Evolutionary conservation across 2,888 invertebrate genomes (phyloP).

Genomic region (Andrena praecox): DNA sequence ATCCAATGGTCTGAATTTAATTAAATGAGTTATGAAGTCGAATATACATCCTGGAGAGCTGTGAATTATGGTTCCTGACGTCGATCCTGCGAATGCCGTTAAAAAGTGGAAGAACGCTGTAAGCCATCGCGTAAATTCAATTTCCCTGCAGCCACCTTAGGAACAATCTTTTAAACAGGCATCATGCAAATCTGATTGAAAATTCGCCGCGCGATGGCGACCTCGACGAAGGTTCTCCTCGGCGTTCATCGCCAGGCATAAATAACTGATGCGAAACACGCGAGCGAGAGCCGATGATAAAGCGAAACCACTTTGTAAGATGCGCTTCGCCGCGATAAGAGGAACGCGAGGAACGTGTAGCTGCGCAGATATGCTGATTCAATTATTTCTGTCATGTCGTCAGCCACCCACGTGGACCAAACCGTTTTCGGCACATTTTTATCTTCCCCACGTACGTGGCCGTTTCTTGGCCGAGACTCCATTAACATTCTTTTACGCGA

Average conservation of each 20-base stretch:
- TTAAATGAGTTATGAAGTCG: no score
- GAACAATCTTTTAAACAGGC: constrained; percentile 23
- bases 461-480: neutral
- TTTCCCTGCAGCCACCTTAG: neutral
- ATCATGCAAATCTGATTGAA: constrained; percentile 51
- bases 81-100: neutral
- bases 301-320: constrained; percentile 59
- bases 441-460: neutral
- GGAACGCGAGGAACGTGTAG: constrained; percentile 51
- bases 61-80: neutral
- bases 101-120: neutral
- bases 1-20: no score
- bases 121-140: constrained; percentile 15
- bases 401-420: constrained; percentile 43
- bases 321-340: constrained; percentile 58
- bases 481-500: neutral
- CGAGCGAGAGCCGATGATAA: constrained; percentile 61
- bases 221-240: constrained; percentile 24
- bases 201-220: constrained; percentile 38
- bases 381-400: constrained; percentile 55
- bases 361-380: constrained; percentile 51
- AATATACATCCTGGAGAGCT: no score
- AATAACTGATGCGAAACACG: constrained; percentile 61
- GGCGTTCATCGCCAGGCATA: constrained; percentile 34
- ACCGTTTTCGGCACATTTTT: constrained; percentile 21